Evolutionary conservation across 2,888 invertebrate species (phyloP).

Genomic region (Phragmatobia fuliginosa): DNA sequence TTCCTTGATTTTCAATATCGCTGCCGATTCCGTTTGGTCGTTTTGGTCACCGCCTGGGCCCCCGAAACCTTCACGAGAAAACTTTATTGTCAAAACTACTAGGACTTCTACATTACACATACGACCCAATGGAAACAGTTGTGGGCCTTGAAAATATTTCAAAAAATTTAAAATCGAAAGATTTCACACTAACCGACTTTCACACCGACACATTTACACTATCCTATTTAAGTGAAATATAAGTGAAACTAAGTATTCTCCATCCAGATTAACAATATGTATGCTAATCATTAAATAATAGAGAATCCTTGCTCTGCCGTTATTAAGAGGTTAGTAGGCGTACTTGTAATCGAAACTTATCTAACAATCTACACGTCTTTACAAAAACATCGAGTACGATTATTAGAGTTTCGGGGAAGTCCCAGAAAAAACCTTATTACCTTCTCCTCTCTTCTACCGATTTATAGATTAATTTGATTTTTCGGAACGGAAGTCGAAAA

Average conservation of each 20-base stretch:
- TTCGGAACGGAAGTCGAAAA: neutral
- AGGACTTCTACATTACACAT: slow-evolving; percentile 24
- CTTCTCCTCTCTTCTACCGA: too few species aligned
- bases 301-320: neutral
- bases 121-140: slow-evolving; percentile 23
- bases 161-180: neutral
- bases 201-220: neutral
- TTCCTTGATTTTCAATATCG: slow-evolving; percentile 99
- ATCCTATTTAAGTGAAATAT: neutral
- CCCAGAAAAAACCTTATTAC: neutral
- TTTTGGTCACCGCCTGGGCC: slow-evolving; percentile 86
- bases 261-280: neutral
- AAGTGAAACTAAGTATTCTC: neutral
- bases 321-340: neutral
- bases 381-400: neutral
- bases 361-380: neutral
- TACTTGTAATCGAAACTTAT: neutral
- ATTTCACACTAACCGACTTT: neutral
- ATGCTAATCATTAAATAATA: neutral
- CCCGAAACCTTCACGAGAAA: slow-evolving; percentile 74
- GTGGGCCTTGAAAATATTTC: neutral
- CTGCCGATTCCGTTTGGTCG: slow-evolving; percentile 99
- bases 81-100: slow-evolving; percentile 33
- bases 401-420: neutral
- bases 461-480: neutral